Percentiles rank a stretch among this genome's conserved stretches.
phyloP scores from a whole-genome alignment of 2,797 vertebrate genomes.

The Percopsis omiscomaycus region DNA sequence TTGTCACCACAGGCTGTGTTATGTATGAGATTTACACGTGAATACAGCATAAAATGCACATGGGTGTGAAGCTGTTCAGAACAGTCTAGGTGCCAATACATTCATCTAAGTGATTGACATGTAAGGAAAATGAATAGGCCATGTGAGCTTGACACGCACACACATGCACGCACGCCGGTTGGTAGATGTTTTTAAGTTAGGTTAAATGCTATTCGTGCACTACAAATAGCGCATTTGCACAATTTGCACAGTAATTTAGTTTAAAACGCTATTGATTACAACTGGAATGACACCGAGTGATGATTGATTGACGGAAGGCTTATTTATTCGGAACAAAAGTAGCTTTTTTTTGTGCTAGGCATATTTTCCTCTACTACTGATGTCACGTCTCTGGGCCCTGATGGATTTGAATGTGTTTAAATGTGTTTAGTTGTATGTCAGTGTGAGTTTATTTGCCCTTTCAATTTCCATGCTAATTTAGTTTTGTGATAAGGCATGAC shows the following conservation, averaged over 20 bases:
- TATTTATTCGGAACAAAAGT: neutral
- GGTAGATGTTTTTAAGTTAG: no score
- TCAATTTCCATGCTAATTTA: conserved; percentile 28
- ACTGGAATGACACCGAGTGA: neutral
- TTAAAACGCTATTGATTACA: neutral
- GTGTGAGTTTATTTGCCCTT: conserved; percentile 32
- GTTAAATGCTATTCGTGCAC: neutral
- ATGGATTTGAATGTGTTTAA: conserved; percentile 8
- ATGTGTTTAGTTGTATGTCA: conserved; percentile 8
- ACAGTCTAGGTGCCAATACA: neutral
- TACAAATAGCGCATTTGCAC: neutral
- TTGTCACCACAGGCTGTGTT: conserved; percentile 48
- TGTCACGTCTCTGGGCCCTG: neutral
- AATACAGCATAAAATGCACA: conserved; percentile 58
- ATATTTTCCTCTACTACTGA: neutral
- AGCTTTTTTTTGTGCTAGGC: neutral
- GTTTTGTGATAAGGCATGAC: conserved; percentile 18
- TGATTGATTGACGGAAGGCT: neutral
- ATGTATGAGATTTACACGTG: conserved; percentile 59
- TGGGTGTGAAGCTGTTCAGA: conserved; percentile 6
- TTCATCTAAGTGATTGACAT: neutral
- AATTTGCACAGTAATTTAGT: neutral
- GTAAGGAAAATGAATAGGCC: neutral
- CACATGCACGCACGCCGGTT: neutral
- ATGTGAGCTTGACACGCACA: neutral